Percentiles rank a stretch among this genome's conserved stretches.
Conservation (phyloP, 2,113 vertebrate genomes). For the Brachyhypopomus gauderio region DNA sequence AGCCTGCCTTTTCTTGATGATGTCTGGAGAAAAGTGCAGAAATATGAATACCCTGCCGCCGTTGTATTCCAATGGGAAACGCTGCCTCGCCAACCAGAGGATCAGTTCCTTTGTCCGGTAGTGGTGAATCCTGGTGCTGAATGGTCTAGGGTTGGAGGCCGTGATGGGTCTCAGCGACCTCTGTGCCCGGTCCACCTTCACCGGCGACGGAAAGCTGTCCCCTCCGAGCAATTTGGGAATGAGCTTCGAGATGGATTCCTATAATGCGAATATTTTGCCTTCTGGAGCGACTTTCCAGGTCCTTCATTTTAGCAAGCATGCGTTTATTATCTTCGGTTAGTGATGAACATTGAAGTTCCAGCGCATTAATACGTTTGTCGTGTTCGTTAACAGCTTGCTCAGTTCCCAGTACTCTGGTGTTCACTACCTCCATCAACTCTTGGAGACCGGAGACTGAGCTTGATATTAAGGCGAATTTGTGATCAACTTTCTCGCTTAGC, state of each 20-base stretch:
- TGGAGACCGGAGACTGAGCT: neutral
- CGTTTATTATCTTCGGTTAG: neutral
- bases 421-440: neutral
- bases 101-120: neutral
- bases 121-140: too few species aligned
- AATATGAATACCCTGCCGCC: neutral
- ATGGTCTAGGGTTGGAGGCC: constrained; percentile 18
- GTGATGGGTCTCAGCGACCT: neutral
- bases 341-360: neutral
- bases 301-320: neutral
- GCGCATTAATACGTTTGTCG: neutral
- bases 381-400: neutral
- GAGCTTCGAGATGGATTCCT: constrained; percentile 20
- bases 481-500: neutral
- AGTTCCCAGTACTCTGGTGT: neutral
- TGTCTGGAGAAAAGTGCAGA: neutral
- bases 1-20: neutral
- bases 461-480: neutral
- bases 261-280: neutral
- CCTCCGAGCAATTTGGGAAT: constrained; percentile 17
- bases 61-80: neutral
- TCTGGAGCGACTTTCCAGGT: neutral
- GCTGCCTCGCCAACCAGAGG: neutral
- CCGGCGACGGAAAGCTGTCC: neutral
- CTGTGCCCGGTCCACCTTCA: constrained; percentile 10